Percentiles rank a stretch among this genome's conserved stretches.
These are phyloP conservation scores for Limnephilus auricula DNA, from an alignment of 2,888 invertebrate species.

Conservation along the genomic window DNA sequence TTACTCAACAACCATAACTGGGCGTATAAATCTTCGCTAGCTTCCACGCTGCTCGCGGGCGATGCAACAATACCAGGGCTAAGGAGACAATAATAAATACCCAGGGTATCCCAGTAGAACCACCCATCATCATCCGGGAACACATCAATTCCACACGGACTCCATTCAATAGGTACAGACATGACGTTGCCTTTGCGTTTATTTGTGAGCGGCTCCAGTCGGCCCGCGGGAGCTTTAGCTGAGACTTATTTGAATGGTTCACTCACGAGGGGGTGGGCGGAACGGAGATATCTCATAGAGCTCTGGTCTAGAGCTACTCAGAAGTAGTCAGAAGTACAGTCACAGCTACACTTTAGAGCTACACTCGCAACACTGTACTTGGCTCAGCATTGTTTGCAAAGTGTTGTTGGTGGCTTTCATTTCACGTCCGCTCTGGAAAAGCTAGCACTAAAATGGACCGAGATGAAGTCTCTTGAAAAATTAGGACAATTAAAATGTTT, in stretches of 20 bases:
- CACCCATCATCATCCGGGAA: constrained; percentile 35
- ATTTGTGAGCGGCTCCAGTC: background rate
- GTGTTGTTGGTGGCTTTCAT: background rate
- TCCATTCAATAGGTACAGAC: constrained; percentile 16
- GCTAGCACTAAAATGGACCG: background rate
- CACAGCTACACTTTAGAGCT: background rate
- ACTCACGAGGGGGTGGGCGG: background rate
- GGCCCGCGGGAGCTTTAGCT: constrained; percentile 17
- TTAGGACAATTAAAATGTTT: no score
- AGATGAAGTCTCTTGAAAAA: background rate
- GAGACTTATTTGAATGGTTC: constrained; percentile 13
- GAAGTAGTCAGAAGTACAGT: no score
- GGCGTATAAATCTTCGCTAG: constrained; percentile 26
- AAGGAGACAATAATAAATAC: constrained; percentile 11
- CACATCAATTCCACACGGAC: constrained; percentile 26
- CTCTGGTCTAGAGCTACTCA: background rate
- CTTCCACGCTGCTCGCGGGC: background rate
- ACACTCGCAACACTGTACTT: background rate
- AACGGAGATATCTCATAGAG: background rate
- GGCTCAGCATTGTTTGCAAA: background rate
- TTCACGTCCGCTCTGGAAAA: background rate
- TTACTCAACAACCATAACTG: constrained; percentile 25
- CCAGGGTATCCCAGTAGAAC: background rate
- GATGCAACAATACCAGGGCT: background rate
- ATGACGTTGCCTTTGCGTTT: constrained; percentile 32